Evolutionary conservation across 2,113 vertebrate genomes (phyloP).

Genomic region (Siphamia tubifer): DNA sequence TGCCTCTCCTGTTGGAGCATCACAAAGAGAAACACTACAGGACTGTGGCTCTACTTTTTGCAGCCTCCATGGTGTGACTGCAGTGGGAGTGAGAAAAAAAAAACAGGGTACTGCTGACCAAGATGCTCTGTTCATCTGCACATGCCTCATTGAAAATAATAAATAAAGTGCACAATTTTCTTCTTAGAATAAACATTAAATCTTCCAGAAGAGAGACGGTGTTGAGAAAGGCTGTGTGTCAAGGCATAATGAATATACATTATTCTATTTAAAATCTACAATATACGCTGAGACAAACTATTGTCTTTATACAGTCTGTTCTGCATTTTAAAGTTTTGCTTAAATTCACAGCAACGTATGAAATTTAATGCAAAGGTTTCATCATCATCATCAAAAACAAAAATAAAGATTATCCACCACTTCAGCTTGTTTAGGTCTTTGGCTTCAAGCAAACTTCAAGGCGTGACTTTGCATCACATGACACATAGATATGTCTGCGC

Average conservation of each 20-base stretch:
- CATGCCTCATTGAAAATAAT: not conserved
- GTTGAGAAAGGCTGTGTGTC: not conserved
- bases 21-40: not conserved
- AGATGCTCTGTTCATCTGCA: not conserved
- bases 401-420: not conserved
- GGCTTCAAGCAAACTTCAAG: slow-evolving; percentile 32
- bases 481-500: slow-evolving; percentile 18
- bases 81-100: not conserved
- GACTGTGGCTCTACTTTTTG: not conserved
- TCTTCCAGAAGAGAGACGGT: not conserved
- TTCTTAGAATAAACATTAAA: no score
- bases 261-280: no score
- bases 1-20: not conserved
- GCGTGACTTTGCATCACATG: slow-evolving; percentile 22
- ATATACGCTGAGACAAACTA: not conserved
- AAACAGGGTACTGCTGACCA: not conserved
- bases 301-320: not conserved
- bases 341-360: not conserved
- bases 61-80: not conserved
- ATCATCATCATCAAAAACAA: not conserved
- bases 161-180: no score
- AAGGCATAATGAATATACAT: not conserved
- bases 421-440: not conserved
- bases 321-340: not conserved
- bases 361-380: not conserved